Conservation (phyloP, 2,113 vertebrate genomes). For the Dipodomys ordii region DNA sequence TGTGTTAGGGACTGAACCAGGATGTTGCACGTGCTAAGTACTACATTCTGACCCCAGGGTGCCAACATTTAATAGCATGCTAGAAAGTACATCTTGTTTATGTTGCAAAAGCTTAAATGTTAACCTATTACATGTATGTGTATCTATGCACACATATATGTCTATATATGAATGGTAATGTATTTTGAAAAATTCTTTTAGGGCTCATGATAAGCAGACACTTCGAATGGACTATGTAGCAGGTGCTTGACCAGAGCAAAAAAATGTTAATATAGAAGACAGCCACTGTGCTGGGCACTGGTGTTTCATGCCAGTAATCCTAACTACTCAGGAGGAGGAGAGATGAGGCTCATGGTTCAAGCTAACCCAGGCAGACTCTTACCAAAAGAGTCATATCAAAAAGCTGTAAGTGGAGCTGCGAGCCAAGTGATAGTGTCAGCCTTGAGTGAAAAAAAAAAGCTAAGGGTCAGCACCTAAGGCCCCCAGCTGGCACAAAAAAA, state of each 20-base stretch:
- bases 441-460: too few relatives aligned
- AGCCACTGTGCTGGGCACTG: too few relatives aligned
- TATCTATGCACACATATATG: not conserved
- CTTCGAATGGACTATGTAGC: not conserved
- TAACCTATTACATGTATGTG: not conserved
- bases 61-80: not conserved
- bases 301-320: too few relatives aligned
- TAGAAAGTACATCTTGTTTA: conserved; percentile 39
- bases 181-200: conserved; percentile 20
- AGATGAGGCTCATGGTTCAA: too few relatives aligned
- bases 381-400: too few relatives aligned
- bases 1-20: not conserved
- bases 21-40: not conserved
- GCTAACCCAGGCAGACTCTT: too few relatives aligned
- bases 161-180: not conserved
- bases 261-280: too few relatives aligned
- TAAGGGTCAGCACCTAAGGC: too few relatives aligned
- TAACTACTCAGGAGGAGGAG: too few relatives aligned
- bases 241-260: not conserved
- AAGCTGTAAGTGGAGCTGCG: too few relatives aligned
- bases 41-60: not conserved
- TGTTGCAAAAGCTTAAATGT: conserved; percentile 44
- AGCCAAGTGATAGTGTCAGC: too few relatives aligned
- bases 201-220: conserved; percentile 1
- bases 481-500: too few relatives aligned